Base-by-base conservation (phyloP, 2,797 vertebrate species). In the Geotria australis region DNA sequence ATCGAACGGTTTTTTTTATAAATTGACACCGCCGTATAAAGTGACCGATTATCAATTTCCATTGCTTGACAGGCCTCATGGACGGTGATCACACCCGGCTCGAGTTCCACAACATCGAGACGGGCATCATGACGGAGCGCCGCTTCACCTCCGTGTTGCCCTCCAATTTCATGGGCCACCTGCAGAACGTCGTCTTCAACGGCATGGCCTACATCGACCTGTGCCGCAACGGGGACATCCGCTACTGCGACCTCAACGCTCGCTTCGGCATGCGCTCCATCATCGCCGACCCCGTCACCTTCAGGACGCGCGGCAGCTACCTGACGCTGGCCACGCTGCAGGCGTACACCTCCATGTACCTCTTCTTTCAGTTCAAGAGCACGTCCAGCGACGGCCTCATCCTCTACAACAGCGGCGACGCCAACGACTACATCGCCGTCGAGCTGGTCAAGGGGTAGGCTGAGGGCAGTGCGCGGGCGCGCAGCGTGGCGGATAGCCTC, bases 331-430 rank as follows among this genome's bases (percentile, higher is more conserved):
- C 79, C 61, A 85, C 88, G 0, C 71, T 98, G 63, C 85, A 94
- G 73, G 89, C 89, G 57, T 98, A 98, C 67, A 89, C 85, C 65
- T 86, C 85, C 74, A 98, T 98, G 89, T 83, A 95, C 74, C 82
- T 98, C 67, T 98, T 95, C 74, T 95, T 98, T 74, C 89, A 98
- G 74, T 93, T 98, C 72, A 95, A 95, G 74, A 95, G 88, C 56
- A 98, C 88, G 57, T 91, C 88, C 8, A 73, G 86, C 1, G 88
- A 98, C 56, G 89, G 89, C 59, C 77, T 98, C 64, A 86, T 98
- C 68, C 79, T 98, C 2, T 98, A 75, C 66, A 98, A 95, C 73
- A 91, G 85, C 47, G 89, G 89, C 2, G 89, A 98, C 68, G 89
- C 85, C 57, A 95, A 86, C 62, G 89, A 98, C 74, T 98, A 95